Base-by-base conservation (phyloP, 2,797 vertebrate genomes). In the Podarcis siculus region DNA sequence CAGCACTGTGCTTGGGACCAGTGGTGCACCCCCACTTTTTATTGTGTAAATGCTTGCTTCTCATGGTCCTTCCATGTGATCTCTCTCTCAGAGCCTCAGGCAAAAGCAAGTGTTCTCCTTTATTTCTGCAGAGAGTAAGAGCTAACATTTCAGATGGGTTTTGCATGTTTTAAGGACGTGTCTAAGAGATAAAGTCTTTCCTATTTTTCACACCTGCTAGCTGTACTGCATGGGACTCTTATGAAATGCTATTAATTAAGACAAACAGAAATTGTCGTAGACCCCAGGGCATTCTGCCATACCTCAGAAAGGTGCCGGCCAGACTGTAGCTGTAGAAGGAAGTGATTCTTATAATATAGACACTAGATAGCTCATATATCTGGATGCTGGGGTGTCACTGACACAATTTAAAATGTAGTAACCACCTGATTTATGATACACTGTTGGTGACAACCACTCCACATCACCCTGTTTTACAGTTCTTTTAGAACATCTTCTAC, bases 401-500 rank as follows among this genome's bases (percentile, higher is more conserved):
- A 95, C 91, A 94, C 93, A 88, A 81, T 94, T 94, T 88, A 93
- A 89, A 92, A 92, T 87, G 90, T 76, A 71, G 86, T 58, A 87
- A 78, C 94, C 90, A 89, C 90, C 89, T 94, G 87, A 85, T 94
- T 87, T 90, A 82, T 90, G 86, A 94, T 95, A 91, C 90, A 88
- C 91, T 1, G 89, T 93, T 8, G 79, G 25, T 93, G 93, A 71
- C 92, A 92, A 86, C 89, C 92, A 66, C 90, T 86, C 89, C 92
- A 66, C 90, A 91, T 94, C 92, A 86, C 89, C 93, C 93, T 93
- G 93, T 92, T 95, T 94, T 87, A 95, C 92, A 94, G 89, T 94
- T 93, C 93, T 93, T 94, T 94, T 35, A 95, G 94, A 93, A 95
- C 88, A 76, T 92, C 91, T 86, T 89, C 82, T 95, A 95, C 95